phyloP scores from a whole-genome alignment of 2,113 vertebrate genomes.

The Diphyllodes magnificus region DNA sequence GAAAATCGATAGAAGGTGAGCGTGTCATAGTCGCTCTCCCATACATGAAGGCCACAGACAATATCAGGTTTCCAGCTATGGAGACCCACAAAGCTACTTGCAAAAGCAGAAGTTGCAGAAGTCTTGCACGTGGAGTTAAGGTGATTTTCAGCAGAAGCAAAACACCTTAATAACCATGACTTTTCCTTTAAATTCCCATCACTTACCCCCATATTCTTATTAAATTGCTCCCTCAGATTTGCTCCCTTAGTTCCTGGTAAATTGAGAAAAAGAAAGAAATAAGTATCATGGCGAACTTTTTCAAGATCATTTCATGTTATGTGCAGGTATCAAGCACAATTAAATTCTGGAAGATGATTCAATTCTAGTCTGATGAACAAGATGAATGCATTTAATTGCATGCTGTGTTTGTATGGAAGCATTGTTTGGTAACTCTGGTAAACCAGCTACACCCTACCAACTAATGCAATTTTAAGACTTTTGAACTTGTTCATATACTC shows the following conservation, averaged over 20 bases:
- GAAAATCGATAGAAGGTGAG: slow-evolving; percentile 29
- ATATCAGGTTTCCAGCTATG: neutral
- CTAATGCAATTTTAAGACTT: neutral
- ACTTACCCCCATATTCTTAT: neutral
- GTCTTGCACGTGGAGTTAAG: neutral
- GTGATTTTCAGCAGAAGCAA: neutral
- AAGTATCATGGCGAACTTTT: neutral
- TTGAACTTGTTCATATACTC: neutral
- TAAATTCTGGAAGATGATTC: neutral
- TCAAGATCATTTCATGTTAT: neutral
- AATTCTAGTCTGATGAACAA: neutral
- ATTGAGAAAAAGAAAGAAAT: neutral
- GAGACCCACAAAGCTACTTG: neutral
- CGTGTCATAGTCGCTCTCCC: neutral
- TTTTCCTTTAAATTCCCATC: neutral
- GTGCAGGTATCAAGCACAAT: neutral
- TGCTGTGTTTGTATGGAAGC: neutral
- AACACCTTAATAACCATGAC: neutral
- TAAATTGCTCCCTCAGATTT: neutral
- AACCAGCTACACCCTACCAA: neutral
- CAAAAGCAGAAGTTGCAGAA: neutral
- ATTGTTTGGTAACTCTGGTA: neutral
- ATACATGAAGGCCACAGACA: neutral
- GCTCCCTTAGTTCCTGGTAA: neutral
- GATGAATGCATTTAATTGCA: neutral